phyloP scores from a whole-genome alignment of 2,797 vertebrate genomes.

The Carapus acus region DNA sequence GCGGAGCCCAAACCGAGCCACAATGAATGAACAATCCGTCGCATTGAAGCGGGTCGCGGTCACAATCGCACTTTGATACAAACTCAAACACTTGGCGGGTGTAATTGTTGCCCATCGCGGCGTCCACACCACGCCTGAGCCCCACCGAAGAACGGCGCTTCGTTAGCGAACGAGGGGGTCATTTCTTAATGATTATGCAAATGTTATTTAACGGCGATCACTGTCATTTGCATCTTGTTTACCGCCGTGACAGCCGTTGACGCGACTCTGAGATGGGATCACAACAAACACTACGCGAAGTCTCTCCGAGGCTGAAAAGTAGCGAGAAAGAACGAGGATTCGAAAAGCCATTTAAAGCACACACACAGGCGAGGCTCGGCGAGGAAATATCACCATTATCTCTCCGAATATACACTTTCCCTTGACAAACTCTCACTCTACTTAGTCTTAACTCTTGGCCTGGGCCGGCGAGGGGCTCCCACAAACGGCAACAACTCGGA shows the following conservation, averaged over 20 bases:
- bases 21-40: slow-evolving; percentile 49
- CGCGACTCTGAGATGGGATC: slow-evolving; percentile 41
- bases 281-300: neutral
- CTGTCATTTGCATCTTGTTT: slow-evolving; percentile 57
- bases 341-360: slow-evolving; percentile 38
- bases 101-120: slow-evolving; percentile 30
- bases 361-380: slow-evolving; percentile 41
- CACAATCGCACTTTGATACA: slow-evolving; percentile 52
- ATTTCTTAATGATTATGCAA: slow-evolving; percentile 58
- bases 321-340: slow-evolving; percentile 15
- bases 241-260: slow-evolving; percentile 41
- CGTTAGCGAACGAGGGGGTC: slow-evolving; percentile 12
- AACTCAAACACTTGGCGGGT: slow-evolving; percentile 30
- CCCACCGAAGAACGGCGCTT: too few relatives aligned
- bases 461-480: slow-evolving; percentile 43
- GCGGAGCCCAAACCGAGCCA: slow-evolving; percentile 30
- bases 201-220: slow-evolving; percentile 51
- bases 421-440: slow-evolving; percentile 62
- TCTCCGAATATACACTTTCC: slow-evolving; percentile 44
- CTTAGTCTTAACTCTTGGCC: slow-evolving; percentile 61
- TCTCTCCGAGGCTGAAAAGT: neutral
- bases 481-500: slow-evolving; percentile 22
- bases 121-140: too few relatives aligned
- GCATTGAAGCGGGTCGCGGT: slow-evolving; percentile 41
- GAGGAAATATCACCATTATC: slow-evolving; percentile 55